Percentiles rank a stretch among this genome's conserved stretches.
Evolutionary conservation across 2,113 vertebrate genomes (phyloP).

Genomic region (Barnardius zonarius): DNA sequence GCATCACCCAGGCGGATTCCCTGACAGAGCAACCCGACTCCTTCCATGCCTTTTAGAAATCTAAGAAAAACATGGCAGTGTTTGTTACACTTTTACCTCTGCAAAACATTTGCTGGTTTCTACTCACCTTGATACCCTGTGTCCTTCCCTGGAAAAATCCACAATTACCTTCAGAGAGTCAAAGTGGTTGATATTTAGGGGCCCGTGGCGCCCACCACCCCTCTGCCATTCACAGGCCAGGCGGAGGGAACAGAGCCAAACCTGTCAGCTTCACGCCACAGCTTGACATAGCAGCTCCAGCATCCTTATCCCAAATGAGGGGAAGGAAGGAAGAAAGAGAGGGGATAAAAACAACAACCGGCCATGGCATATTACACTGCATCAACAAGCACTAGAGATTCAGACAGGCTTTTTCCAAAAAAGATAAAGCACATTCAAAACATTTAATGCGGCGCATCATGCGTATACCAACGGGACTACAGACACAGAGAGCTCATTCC

Average conservation of each 20-base stretch:
- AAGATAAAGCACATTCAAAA: background rate
- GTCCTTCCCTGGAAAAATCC: background rate
- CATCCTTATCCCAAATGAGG: background rate
- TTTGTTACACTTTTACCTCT: background rate
- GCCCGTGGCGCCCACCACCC: accelerated
- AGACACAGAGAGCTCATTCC: background rate
- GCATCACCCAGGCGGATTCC: accelerated
- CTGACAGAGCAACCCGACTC: background rate
- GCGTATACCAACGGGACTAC: background rate
- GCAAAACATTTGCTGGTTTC: background rate
- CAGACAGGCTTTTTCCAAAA: background rate
- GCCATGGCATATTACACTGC: accelerated
- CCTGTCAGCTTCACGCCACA: background rate
- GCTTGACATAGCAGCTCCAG: accelerated
- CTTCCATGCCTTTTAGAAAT: background rate
- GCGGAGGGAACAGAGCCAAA: background rate
- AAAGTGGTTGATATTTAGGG: background rate
- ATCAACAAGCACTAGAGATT: background rate
- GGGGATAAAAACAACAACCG: background rate
- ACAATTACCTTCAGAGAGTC: background rate
- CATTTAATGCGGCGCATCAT: background rate
- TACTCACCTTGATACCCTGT: background rate
- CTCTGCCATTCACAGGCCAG: background rate
- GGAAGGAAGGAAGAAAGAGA: background rate
- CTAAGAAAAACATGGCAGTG: accelerated